Base-by-base conservation (phyloP, 2,113 vertebrate species). In the Megaceryle torquata region DNA sequence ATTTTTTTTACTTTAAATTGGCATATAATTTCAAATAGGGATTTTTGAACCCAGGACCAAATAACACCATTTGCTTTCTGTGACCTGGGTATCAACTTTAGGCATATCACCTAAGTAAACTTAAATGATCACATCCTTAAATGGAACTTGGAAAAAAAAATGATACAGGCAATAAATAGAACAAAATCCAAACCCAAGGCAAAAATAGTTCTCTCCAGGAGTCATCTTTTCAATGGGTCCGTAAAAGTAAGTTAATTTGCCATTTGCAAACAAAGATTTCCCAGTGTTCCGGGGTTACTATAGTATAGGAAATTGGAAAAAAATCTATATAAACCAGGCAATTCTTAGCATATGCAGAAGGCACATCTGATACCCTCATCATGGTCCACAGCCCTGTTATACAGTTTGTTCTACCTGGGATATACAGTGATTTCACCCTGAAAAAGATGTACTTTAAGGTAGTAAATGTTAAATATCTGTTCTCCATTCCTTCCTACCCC, bases 381-480 rank as follows among this genome's bases (percentile, higher is more conserved):
- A 14, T 6, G 12, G 92, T 21, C 70, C 18, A 39, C 57, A 57
- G 56, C 43, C 82, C 82, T 26, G 33, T 57, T 53, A 61, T 10
- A 18, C 54, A 68, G 65, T 63, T 89, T 60, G 57, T 50, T 84
- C 87, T 84, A 26, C 33, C 67, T 39, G 28, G 26, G 25, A 68
- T 80, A 71, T 9, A 75, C 67, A 4, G 29, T 41, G 68, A 39
- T 61, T 76, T 88, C 82, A 74, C 75, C 85, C 59, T 28, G 69
- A 69, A 87, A 84, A 48, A 79, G 37, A 60, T 2, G 9, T 7
- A 39, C 8, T 57, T 87, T 12, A 43, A 88, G 79, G 90, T 76
- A 79, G 69, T 60, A 76, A 72, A 56, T 50, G 59, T 86, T 80
- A 91, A 86, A 71, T 54, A 82, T 31, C 75, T 53, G n/a, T 44